phyloP scores from a whole-genome alignment of 1,140 invertebrate genomes.

The Musca domestica region DNA sequence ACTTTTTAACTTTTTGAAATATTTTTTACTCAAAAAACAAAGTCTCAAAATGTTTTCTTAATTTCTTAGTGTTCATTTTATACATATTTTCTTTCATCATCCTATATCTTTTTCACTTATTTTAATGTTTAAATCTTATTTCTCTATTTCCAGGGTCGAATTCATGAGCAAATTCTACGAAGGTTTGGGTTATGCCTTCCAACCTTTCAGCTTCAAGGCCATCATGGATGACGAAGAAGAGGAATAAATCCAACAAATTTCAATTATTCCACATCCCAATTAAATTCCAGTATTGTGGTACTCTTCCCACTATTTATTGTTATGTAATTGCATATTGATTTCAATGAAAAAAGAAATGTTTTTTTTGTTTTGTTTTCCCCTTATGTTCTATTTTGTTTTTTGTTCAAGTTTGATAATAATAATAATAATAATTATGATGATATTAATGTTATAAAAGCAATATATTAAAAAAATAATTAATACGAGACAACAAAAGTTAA shows the following conservation, averaged over 20 bases:
- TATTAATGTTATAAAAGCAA: slow-evolving; percentile 4
- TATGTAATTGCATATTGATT: background rate
- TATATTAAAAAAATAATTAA: background rate
- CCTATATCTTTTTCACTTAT: background rate
- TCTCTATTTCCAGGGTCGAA: slow-evolving; percentile 72
- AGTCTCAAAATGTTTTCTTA: too few relatives aligned
- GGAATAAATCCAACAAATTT: slow-evolving; percentile 27
- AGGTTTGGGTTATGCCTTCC: slow-evolving; percentile 84
- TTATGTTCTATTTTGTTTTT: background rate
- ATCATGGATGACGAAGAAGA: slow-evolving; percentile 69
- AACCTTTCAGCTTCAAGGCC: slow-evolving; percentile 89
- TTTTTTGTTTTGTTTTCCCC: slow-evolving; percentile 4
- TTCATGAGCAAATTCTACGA: slow-evolving; percentile 98
- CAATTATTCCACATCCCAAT: slow-evolving; percentile 10
- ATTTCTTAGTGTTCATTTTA: too few relatives aligned
- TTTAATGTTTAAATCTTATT: too few relatives aligned
- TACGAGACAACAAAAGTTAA: background rate
- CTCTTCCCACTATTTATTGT: slow-evolving; percentile 10
- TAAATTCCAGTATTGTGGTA: slow-evolving; percentile 27
- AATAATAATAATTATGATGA: background rate
- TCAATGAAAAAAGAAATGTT: background rate
- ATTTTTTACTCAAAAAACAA: too few relatives aligned
- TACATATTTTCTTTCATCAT: slow-evolving; percentile 60
- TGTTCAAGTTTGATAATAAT: slow-evolving; percentile 1
- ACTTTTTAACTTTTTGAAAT: too few relatives aligned